Conservation (phyloP, 2,888 invertebrate genomes). For the Carcina quercana region DNA sequence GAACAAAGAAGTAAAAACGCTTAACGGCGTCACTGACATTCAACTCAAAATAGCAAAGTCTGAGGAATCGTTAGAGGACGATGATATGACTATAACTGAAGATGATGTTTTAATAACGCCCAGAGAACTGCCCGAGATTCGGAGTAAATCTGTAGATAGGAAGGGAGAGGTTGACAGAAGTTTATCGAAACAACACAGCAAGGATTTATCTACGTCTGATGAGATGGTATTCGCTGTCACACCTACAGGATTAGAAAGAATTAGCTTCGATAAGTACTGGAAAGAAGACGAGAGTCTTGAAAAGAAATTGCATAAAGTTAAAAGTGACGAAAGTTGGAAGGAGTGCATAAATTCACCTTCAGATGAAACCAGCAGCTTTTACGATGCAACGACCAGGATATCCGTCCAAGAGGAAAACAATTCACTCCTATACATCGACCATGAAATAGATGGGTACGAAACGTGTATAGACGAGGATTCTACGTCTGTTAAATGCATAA, state of each 20-base stretch:
- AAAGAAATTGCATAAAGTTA: slow-evolving; percentile 39
- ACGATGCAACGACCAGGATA: slow-evolving; percentile 45
- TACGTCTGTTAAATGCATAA: slow-evolving; percentile 47
- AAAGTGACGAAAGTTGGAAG: slow-evolving; percentile 61
- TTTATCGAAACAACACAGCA: slow-evolving; percentile 63
- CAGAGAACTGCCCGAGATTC: slow-evolving; percentile 48
- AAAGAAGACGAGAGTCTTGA: slow-evolving; percentile 42
- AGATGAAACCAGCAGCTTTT: slow-evolving; percentile 40
- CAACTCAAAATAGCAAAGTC: slow-evolving; percentile 57
- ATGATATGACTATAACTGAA: slow-evolving; percentile 68
- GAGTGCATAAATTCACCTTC: slow-evolving; percentile 54
- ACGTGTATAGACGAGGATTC: slow-evolving; percentile 77
- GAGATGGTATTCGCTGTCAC: slow-evolving; percentile 73
- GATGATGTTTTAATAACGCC: slow-evolving; percentile 55
- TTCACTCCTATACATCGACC: slow-evolving; percentile 61
- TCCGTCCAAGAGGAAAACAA: slow-evolving; percentile 57
- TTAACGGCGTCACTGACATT: slow-evolving; percentile 44
- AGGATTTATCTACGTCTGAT: slow-evolving; percentile 67
- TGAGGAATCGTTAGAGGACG: slow-evolving; percentile 58
- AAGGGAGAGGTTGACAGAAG: slow-evolving; percentile 35
- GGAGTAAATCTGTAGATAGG: slow-evolving; percentile 44
- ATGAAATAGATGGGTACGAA: slow-evolving; percentile 74
- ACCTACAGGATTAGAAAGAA: slow-evolving; percentile 65
- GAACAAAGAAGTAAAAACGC: slow-evolving; percentile 22
- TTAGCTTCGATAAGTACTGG: slow-evolving; percentile 70